Evolutionary conservation across 2,888 invertebrate species (phyloP), one percentile per base, ranked within the genome.

Genomic region (Meteorus cinctellus): DNA sequence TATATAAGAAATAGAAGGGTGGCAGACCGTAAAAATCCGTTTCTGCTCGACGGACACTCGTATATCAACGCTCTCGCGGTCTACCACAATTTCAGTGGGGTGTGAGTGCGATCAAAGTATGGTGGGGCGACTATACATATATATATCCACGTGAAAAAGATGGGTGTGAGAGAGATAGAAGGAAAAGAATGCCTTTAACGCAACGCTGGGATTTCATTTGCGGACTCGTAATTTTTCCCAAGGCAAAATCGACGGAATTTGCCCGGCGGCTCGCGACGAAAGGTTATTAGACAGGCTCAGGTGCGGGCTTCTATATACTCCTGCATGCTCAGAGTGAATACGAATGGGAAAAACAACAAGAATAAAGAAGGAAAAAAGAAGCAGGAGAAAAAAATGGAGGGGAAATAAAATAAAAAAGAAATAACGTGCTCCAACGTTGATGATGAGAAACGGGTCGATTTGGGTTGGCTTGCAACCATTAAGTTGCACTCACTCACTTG

Each of bases 211-310:
- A 76, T 76, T 76, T 76, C 76, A 76, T 76, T 76, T 76, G 76
- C 69, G 72, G 72, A 55, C 68, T 72, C 68, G 69, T 76, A 76
- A 76, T 76, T 76, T 76, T 76, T 76, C 76, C 31, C 62, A 68
- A 72, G 72, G 69, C 68, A 63, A 41, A 76, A 76, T 76, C 76
- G 72, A 76, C 63, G 72, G 72, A 76, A 76, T 76, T 76, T 68
- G 76, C 76, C 72, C 48, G 48, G 67, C 41, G 72, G 76, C 76
- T 62, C 68, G 72, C 76, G 68, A 76, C 72, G 76, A 76, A 76
- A 76, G 69, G 72, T 76, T 76, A 76, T 76, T 76, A 76, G 76
- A 76, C 72, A 72, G 76, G 72, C 72, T 76, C 63, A 63, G 76
- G 72, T 73, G 72, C 31, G 67, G 67, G 67, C 68, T 36, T 51